These are phyloP conservation scores for Capricornis sumatraensis DNA, from an alignment of 2,113 vertebrate species.

Conservation along the genomic window DNA sequence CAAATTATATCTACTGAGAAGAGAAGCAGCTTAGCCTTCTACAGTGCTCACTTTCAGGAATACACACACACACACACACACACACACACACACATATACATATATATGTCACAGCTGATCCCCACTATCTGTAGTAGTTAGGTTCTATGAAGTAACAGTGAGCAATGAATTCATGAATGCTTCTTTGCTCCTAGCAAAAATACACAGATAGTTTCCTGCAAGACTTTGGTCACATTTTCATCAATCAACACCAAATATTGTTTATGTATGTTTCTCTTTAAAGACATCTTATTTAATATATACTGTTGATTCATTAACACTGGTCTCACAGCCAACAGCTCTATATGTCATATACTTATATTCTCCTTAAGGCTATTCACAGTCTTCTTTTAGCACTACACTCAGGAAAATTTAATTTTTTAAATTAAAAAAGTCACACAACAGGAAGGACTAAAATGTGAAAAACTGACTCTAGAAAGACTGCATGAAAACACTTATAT, in stretches of 20 bases:
- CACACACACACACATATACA: too few relatives aligned
- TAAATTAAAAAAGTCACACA: background rate
- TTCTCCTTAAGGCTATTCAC: background rate
- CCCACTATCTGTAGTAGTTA: background rate
- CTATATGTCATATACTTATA: background rate
- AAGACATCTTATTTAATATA: background rate
- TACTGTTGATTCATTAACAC: background rate
- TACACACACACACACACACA: too few relatives aligned
- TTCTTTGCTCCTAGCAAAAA: background rate
- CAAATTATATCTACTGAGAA: background rate
- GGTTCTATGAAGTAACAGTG: background rate
- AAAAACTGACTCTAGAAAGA: background rate
- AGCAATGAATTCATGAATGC: background rate
- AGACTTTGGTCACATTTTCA: background rate
- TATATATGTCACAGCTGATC: background rate
- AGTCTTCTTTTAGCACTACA: background rate
- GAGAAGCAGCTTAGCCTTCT: background rate
- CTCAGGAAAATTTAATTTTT: background rate
- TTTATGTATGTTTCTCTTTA: background rate
- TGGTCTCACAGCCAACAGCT: background rate
- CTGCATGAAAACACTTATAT: background rate
- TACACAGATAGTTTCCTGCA: background rate
- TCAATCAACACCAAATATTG: background rate
- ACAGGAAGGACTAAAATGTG: background rate
- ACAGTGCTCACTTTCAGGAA: background rate